Percentiles rank a stretch among this genome's conserved stretches.
These are phyloP conservation scores for Tuta absoluta DNA, from an alignment of 2,888 invertebrate species.

Conservation along the genomic window DNA sequence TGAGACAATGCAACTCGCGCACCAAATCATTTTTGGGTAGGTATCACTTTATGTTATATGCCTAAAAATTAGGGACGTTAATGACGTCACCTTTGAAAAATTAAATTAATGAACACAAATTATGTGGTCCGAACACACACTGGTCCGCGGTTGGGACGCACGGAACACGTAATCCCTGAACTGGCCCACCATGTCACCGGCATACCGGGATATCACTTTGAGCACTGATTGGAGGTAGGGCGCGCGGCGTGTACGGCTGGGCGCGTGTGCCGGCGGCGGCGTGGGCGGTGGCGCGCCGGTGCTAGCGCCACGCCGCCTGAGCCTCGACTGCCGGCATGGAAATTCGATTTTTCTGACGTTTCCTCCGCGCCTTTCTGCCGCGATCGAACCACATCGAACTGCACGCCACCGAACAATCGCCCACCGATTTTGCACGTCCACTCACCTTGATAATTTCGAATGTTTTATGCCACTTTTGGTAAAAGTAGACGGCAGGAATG, in stretches of 20 bases:
- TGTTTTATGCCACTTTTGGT: constrained; percentile 63
- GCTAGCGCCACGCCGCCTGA: constrained; percentile 76
- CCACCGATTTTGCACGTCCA: constrained; percentile 77
- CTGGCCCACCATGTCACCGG: constrained; percentile 59
- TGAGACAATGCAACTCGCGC: constrained; percentile 68
- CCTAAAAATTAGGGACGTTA: constrained; percentile 60
- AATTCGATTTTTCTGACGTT: constrained; percentile 81
- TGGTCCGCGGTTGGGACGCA: constrained; percentile 58
- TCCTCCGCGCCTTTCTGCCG: constrained; percentile 78
- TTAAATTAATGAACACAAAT: constrained; percentile 63
- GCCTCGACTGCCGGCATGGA: constrained; percentile 78
- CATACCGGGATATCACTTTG: constrained; percentile 44
- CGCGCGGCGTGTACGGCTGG: constrained; percentile 36
- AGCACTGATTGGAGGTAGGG: constrained; percentile 47
- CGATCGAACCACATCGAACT: constrained; percentile 81
- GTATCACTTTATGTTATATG: constrained; percentile 39
- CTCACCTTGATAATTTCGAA: constrained; percentile 59
- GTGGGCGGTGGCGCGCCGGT: constrained; percentile 57
- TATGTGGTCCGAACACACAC: constrained; percentile 63
- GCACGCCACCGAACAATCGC: constrained; percentile 68
- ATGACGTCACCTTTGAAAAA: constrained; percentile 78
- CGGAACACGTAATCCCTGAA: constrained; percentile 69
- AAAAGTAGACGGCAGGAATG: constrained; percentile 53
- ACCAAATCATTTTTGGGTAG: constrained; percentile 26
- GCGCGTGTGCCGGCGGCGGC: constrained; percentile 33